Conservation (phyloP, 1,140 invertebrate species). For the Aricia agestis region DNA sequence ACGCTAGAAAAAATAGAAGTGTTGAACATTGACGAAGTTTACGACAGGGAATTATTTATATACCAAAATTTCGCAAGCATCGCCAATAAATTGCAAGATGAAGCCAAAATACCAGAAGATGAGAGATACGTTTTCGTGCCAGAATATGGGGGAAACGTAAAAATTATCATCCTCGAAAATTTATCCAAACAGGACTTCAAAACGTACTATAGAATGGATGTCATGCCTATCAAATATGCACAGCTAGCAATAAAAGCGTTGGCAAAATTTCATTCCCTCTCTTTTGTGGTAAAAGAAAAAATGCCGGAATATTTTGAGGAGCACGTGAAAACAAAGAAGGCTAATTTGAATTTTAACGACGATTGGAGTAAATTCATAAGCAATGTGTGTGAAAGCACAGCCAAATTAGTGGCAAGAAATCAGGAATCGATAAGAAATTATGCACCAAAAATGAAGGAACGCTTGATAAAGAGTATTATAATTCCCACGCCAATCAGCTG, state of each 20-base stretch:
- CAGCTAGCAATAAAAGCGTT: conserved; percentile 38
- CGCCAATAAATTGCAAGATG: conserved; percentile 38
- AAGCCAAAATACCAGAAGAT: conserved; percentile 32
- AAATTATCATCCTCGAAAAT: conserved; percentile 41
- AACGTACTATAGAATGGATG: conserved; percentile 32
- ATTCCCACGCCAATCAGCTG: conserved; percentile 22
- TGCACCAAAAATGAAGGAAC: conserved; percentile 22
- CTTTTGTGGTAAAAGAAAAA: conserved; percentile 38
- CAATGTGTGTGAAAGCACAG: conserved; percentile 20
- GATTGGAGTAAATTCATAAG: conserved; percentile 12
- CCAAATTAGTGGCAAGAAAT: conserved; percentile 25
- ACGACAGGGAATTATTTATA: conserved; percentile 34
- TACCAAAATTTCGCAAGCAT: conserved; percentile 37
- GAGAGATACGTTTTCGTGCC: conserved; percentile 37
- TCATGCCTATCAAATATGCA: conserved; percentile 33
- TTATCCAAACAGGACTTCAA: conserved; percentile 37
- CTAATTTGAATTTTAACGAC: conserved; percentile 13
- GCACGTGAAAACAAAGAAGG: conserved; percentile 30
- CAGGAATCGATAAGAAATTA: conserved; percentile 29
- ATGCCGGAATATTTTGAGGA: conserved; percentile 37
- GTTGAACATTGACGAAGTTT: conserved; percentile 27
- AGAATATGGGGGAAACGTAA: conserved; percentile 29
- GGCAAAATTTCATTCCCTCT: conserved; percentile 43
- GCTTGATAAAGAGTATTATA: conserved; percentile 15
- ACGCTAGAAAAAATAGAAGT: conserved; percentile 30